Evolutionary conservation across 2,797 vertebrate species (phyloP), one percentile per base, ranked within the genome.

Genomic region (Anisognathus igniventris): DNA sequence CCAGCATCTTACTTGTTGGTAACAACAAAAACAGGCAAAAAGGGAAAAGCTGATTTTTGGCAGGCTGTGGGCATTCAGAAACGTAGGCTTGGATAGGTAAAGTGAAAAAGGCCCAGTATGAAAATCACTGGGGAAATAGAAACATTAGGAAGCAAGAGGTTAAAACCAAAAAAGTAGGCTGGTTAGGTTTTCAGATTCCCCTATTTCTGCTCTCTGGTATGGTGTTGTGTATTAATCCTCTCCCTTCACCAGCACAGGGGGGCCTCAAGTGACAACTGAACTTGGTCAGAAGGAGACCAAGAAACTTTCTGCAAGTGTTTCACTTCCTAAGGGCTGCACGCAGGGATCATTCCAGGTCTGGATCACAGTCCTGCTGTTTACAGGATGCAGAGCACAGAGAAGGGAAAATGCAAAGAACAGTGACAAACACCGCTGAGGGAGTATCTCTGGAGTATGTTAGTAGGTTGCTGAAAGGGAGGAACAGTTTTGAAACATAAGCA

Each of bases 1-100:
- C 92, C 88, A 94, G 42, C 82, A 76, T 88, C 82, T 81, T 72
- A 83, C 65, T 93, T 91, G 58, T 66, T 75, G 71, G 37, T 86
- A 93, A 86, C 57, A 92, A 94, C 79, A 95, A 87, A 95, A 66
- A 86, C 16, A 90, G 22, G 30, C 62, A 90, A 75, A 80, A 86
- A 88, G 18, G 73, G n/a, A 83, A 88, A 84, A 78, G 48, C 44
- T 84, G 56, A 18, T 47, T 84, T 92, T 83, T 91, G 81, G 12
- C 40, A 82, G 60, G 53, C 45, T 73, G 14, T 4, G 1, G 53
- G 78, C n/a, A 75, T 50, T 40, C 45, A 76, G 74, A 79, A 83
- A 39, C 0, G 1, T 35, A 77, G 65, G n/a, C 71, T 75, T 77
- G 35, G 27, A 67, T 12, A 94, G 85, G 73, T 92, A 58, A 91